Evolutionary conservation across 2,797 vertebrate species (phyloP).

Genomic region (Chloroceryle amazona): DNA sequence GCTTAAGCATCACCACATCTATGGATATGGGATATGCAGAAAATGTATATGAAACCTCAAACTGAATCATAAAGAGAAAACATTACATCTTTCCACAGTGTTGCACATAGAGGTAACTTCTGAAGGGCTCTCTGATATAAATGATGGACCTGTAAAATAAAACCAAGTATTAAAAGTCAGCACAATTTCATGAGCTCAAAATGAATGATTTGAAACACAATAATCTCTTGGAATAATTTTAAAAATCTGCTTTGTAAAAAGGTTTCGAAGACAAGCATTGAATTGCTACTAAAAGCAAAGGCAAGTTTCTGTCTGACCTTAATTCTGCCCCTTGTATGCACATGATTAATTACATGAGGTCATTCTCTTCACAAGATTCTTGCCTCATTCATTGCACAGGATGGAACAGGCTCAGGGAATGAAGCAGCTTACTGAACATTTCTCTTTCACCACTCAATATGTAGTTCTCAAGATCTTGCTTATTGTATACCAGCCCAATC

Average conservation of each 20-base stretch:
- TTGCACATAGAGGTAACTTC: slow-evolving; percentile 94
- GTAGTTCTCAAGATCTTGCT: slow-evolving; percentile 30
- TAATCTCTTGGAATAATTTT: neutral
- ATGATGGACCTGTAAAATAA: slow-evolving; percentile 89
- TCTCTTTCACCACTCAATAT: slow-evolving; percentile 25
- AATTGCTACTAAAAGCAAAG: slow-evolving; percentile 11
- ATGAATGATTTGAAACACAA: neutral
- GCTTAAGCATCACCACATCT: slow-evolving; percentile 82
- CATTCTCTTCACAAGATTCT: slow-evolving; percentile 42
- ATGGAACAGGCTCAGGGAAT: slow-evolving; percentile 36
- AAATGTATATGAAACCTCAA: slow-evolving; percentile 84
- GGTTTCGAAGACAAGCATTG: neutral
- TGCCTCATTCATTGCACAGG: slow-evolving; percentile 66
- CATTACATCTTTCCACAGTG: slow-evolving; percentile 99
- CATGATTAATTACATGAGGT: neutral
- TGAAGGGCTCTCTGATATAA: slow-evolving; percentile 94
- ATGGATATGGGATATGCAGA: slow-evolving; percentile 86
- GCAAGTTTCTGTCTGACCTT: slow-evolving; percentile 39
- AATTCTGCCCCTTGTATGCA: slow-evolving; percentile 58
- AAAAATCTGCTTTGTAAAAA: neutral
- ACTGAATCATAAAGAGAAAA: slow-evolving; percentile 84
- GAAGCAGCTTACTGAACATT: slow-evolving; percentile 20
- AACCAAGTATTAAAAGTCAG: slow-evolving; percentile 65
- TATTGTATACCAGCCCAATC: neutral
- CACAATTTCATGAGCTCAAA: neutral